Base-by-base conservation (phyloP, 2,113 vertebrate genomes). In the Manacus vitellinus region DNA sequence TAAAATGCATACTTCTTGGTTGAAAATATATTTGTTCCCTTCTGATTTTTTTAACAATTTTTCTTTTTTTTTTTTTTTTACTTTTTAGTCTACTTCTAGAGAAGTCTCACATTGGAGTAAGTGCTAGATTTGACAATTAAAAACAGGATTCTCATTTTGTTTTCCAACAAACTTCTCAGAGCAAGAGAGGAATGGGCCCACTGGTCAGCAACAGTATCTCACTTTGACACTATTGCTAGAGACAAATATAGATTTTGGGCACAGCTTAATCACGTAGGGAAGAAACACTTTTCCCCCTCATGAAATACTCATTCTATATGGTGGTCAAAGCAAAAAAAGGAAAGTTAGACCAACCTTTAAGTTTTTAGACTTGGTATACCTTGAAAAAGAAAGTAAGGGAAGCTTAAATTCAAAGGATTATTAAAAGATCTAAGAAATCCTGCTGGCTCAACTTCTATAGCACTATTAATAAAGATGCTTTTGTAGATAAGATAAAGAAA, bases 371-470 rank as follows among this genome's bases (percentile, higher is more conserved):
- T 75, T 62, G 65, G 41, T 76, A 84, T 55, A 93, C 80, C 61
- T 92, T 78, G 78, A 92, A 94, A 63, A 93, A 77, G 73, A 76
- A 94, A 84, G 61, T 14, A 74, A 70, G 41, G 41, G 92, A 95
- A 90, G 65, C 86, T 95, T 87, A 82, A 89, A 95, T 88, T 87
- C 89, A 92, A 47, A 92, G 55, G 20, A 76, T 96, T 97, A 94
- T 97, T 94, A 93, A 85, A 97, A 94, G 91, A 96, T 96, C 96
- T 96, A 88, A 97, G 87, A 95, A 96, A 95, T 83, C 95, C 85
- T 80, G 94, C 92, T 97, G 89, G 78, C 87, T 93, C 95, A 95
- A 92, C 66, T 93, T 97, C 91, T 92, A 49, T 97, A 94, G 73
- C 61, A 88, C 95, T 97, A 95, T 96, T 97, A 97, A 97, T 96